Conservation (phyloP, 2,113 vertebrate genomes). For the Astur gentilis region DNA sequence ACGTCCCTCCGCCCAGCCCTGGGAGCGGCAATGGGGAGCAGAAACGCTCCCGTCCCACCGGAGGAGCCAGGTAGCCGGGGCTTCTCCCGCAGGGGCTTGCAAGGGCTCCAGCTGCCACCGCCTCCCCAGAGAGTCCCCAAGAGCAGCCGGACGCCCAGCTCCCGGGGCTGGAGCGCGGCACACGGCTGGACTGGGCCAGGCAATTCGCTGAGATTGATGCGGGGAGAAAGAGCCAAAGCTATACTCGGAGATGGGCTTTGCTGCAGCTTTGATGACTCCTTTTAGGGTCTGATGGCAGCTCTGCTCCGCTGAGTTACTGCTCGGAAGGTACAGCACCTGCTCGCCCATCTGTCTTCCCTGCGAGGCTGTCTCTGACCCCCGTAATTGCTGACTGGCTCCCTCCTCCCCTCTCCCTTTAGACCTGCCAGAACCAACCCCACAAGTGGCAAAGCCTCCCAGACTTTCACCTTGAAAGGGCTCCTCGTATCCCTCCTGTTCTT, state of each 20-base stretch:
- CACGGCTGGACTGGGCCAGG: rapidly evolving
- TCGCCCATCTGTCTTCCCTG: conserved; percentile 48
- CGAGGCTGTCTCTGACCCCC: background rate
- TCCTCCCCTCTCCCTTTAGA: background rate
- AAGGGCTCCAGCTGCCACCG: background rate
- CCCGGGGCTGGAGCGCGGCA: background rate
- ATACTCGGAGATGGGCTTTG: background rate
- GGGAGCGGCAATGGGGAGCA: background rate
- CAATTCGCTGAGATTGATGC: rapidly evolving
- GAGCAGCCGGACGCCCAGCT: rapidly evolving
- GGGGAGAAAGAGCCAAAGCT: background rate
- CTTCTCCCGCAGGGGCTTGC: background rate
- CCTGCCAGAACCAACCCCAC: background rate
- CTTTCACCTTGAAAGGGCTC: conserved; percentile 28
- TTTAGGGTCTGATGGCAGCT: conserved; percentile 46
- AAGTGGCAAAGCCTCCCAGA: background rate
- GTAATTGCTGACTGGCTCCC: background rate
- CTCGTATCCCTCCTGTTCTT: background rate
- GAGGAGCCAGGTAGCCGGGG: background rate
- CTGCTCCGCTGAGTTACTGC: conserved; percentile 14
- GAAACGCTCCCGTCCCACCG: rapidly evolving
- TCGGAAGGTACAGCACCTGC: conserved; percentile 38
- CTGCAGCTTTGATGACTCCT: conserved; percentile 38
- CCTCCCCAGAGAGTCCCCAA: rapidly evolving
- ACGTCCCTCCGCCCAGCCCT: background rate